Evolutionary conservation across 2,797 vertebrate genomes (phyloP).

Genomic region (Channallabes apus): DNA sequence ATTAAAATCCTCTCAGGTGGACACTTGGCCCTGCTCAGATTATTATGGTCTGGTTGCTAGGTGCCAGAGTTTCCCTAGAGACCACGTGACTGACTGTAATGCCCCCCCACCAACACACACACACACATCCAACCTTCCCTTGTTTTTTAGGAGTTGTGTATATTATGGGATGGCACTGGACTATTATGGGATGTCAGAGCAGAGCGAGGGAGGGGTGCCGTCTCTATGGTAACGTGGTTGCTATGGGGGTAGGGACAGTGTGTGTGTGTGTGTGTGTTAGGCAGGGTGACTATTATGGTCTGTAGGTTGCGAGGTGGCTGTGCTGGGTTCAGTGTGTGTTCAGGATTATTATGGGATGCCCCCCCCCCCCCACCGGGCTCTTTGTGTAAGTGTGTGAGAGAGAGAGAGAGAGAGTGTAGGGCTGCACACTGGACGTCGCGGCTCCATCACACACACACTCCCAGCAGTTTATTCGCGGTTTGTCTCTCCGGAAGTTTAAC

Average conservation of each 20-base stretch:
- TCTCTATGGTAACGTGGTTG: constrained; percentile 80
- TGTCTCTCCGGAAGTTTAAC: constrained; percentile 11
- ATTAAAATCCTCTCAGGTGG: constrained; percentile 63
- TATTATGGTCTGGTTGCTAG: constrained; percentile 81
- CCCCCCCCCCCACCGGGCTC: constrained; percentile 76
- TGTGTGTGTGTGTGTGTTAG: constrained; percentile 61
- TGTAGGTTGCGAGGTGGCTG: constrained; percentile 89
- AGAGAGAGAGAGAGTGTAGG: constrained; percentile 70
- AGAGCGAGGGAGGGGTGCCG: constrained; percentile 64
- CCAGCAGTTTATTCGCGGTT: background rate
- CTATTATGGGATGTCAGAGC: constrained; percentile 79
- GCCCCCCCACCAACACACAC: constrained; percentile 46
- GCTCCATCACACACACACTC: constrained; percentile 6
- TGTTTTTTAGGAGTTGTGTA: constrained; percentile 74
- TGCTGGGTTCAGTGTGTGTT: constrained; percentile 78
- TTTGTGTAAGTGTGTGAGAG: constrained; percentile 76
- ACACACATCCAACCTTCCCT: constrained; percentile 23
- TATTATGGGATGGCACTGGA: constrained; percentile 83
- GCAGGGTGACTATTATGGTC: constrained; percentile 83
- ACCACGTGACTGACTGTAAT: constrained; percentile 69
- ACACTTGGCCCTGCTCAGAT: constrained; percentile 54
- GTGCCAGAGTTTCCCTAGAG: constrained; percentile 79
- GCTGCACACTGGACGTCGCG: constrained; percentile 69
- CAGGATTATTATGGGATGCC: constrained; percentile 83
- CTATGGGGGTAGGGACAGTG: constrained; percentile 78